Evolutionary conservation across 2,797 vertebrate genomes (phyloP).

Genomic region (Eulemur albifrons): DNA sequence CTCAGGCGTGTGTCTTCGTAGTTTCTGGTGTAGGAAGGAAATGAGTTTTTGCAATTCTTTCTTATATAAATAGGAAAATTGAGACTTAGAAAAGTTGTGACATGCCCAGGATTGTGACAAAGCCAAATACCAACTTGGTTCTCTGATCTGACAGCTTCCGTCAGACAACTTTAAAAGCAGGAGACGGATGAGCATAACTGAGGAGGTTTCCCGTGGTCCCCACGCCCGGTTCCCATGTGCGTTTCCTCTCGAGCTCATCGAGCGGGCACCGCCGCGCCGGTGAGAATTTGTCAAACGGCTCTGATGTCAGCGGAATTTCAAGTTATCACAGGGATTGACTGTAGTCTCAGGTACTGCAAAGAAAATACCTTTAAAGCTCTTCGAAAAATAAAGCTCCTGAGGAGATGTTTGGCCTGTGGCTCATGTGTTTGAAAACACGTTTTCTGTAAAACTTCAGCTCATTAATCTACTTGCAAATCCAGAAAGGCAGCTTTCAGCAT

Average conservation of each 20-base stretch:
- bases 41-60: conserved; percentile 5
- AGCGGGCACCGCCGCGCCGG: accelerated
- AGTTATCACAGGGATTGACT: not conserved
- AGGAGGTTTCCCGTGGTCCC: not conserved
- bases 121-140: conserved; percentile 41
- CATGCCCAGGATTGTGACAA: conserved; percentile 36
- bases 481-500: conserved; percentile 72
- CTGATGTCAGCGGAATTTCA: not conserved
- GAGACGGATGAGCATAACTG: not conserved
- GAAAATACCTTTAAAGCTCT: conserved; percentile 55
- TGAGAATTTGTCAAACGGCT: not conserved
- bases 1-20: conserved; percentile 2
- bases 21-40: conserved; percentile 50
- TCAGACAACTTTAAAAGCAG: not conserved
- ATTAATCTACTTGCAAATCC: conserved; percentile 75
- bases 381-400: conserved; percentile 64
- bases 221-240: not conserved
- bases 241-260: not conserved
- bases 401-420: conserved; percentile 74
- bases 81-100: conserved; percentile 50
- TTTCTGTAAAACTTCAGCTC: conserved; percentile 75
- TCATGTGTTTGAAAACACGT: conserved; percentile 72
- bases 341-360: conserved; percentile 33
- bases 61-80: conserved; percentile 57
- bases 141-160: conserved; percentile 5